Conservation (phyloP, 2,888 invertebrate species). For the Neoitamus cyanurus region DNA sequence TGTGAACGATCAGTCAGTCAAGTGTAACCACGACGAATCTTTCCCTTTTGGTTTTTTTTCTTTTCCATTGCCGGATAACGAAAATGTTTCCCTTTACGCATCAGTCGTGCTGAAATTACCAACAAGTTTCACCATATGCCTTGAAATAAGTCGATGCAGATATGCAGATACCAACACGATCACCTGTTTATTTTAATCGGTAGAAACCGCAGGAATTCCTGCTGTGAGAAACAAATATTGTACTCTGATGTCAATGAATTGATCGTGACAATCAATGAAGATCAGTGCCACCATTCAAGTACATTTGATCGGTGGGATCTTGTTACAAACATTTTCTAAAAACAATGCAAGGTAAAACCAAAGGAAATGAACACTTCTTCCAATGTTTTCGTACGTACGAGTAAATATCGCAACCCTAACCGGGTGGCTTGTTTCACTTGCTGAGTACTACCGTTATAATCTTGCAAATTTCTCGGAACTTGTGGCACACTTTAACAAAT, state of each 20-base stretch:
- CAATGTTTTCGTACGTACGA: not conserved
- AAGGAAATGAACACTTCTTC: conserved; percentile 10
- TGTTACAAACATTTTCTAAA: not conserved
- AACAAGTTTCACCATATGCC: not conserved
- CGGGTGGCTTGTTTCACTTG: conserved; percentile 26
- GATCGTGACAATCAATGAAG: conserved; percentile 37
- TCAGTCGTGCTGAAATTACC: not conserved
- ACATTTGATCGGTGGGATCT: not conserved
- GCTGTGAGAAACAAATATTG: conserved; percentile 17
- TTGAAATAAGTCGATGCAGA: not conserved
- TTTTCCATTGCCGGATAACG: not conserved
- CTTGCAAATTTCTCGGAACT: conserved; percentile 7
- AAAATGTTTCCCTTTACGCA: conserved; percentile 8
- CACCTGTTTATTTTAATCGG: conserved; percentile 1
- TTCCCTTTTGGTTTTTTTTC: not conserved
- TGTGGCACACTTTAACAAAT: not conserved
- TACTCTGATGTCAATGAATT: conserved; percentile 17
- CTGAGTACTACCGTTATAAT: not conserved
- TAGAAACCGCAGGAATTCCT: conserved; percentile 30
- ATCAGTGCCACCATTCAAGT: conserved; percentile 4
- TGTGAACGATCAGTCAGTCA: conserved; percentile 11
- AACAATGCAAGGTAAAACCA: conserved; percentile 1
- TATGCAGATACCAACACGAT: not conserved
- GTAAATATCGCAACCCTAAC: not conserved
- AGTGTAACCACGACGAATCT: conserved; percentile 24